phyloP scores from a whole-genome alignment of 2,797 vertebrate species.

The Dendrocincla tyrannina region DNA sequence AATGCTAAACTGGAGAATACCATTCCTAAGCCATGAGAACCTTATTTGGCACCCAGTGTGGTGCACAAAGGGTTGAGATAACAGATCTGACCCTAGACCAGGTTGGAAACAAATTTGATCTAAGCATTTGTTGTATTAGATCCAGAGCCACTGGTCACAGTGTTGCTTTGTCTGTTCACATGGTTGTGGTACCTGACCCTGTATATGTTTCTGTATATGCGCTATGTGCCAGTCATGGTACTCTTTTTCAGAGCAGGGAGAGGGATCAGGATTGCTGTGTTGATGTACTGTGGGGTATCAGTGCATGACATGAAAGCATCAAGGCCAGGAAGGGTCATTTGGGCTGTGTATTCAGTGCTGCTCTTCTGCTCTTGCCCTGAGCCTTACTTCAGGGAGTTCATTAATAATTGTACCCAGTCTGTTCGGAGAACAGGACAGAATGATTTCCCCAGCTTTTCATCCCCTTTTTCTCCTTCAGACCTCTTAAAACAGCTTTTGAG shows the following conservation, averaged over 20 bases:
- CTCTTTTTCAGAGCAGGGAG: neutral
- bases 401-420: neutral
- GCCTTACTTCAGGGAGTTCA: neutral
- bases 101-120: neutral
- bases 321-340: neutral
- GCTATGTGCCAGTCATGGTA: neutral
- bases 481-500: neutral
- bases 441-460: neutral
- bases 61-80: neutral
- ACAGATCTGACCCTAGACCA: neutral
- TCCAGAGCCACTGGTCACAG: neutral
- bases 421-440: neutral
- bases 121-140: neutral
- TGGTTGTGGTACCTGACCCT: neutral
- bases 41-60: neutral
- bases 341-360: neutral
- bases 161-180: neutral
- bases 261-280: neutral
- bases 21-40: neutral
- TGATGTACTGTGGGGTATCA: neutral
- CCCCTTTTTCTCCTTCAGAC: neutral
- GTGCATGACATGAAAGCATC: neutral
- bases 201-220: neutral
- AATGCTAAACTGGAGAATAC: too few relatives aligned
- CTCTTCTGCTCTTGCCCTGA: neutral